These are phyloP conservation scores for Chymomyza fuscimana DNA, from an alignment of 2,888 invertebrate species.

Conservation along the genomic window DNA sequence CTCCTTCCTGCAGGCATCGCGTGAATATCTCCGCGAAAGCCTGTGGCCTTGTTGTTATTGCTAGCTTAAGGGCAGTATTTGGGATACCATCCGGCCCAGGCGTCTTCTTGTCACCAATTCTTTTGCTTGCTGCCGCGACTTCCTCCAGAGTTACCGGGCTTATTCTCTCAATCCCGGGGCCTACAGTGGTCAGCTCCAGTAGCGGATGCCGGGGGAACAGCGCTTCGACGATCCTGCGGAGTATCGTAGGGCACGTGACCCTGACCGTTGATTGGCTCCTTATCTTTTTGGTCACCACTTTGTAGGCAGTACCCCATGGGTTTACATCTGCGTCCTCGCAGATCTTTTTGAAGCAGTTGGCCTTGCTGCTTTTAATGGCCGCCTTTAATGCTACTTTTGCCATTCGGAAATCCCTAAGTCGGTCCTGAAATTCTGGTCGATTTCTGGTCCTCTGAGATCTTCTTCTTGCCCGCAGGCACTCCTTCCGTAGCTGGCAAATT, in stretches of 20 bases:
- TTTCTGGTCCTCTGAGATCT: too few species aligned
- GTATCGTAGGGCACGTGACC: background rate
- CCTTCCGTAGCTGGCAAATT: too few species aligned
- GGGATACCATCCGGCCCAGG: background rate
- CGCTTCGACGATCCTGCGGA: background rate
- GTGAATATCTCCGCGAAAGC: background rate
- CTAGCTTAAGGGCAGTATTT: background rate
- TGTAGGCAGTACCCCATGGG: constrained; percentile 17
- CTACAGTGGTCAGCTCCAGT: background rate
- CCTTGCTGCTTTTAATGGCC: constrained; percentile 4
- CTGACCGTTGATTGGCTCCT: background rate
- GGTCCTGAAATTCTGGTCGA: too few species aligned
- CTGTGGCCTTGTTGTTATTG: background rate
- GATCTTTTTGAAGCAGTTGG: too few species aligned
- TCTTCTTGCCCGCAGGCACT: too few species aligned
- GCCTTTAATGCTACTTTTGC: too few species aligned
- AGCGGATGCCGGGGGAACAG: too few species aligned
- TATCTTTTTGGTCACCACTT: constrained; percentile 1
- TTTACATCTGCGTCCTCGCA: too few species aligned
- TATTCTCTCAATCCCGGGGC: too few species aligned
- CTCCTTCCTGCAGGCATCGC: background rate
- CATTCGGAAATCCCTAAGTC: too few species aligned
- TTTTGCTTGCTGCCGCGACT: background rate
- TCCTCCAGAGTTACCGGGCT: background rate
- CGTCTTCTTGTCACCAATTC: background rate